Base-by-base conservation (phyloP, 2,797 vertebrate genomes). In the Manis javanica region DNA sequence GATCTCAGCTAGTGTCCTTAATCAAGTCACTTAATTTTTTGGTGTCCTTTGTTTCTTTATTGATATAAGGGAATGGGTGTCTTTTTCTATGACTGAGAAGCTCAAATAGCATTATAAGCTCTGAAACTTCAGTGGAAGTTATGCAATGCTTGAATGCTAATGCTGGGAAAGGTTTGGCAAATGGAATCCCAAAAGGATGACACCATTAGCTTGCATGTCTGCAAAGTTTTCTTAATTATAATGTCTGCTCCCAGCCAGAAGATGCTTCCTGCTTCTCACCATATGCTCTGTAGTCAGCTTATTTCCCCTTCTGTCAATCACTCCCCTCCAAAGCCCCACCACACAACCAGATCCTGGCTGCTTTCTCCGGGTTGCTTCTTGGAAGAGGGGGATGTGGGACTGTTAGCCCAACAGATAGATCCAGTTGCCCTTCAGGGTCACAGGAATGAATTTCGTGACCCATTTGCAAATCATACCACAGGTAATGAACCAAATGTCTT, bases 401-500 rank as follows among this genome's bases (percentile, higher is more conserved):
- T n/a, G 69, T 88, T 19, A 39, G 12, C 79, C 3, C 6, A 11
- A 83, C 5, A 55, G 78, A 69, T 1, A 55, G 78, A 69, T 1
- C 61, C 63, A 63, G 53, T 2, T n/a, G 29, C 18, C 85, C 59
- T 21, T 19, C 19, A 1, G 26, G 85, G 69, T 68, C 77, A n/a
- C 4, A 1, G 75, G 12, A 61, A 46, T 31, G 4, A 90, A 39
- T 75, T 49, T 66, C 14, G n/a, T 0, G n/a, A 55, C 24, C 64
- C 79, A 53, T 12, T 69, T 92, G 87, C 42, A 92, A 83, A 71
- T 66, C 87, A 90, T 31, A 66, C 14, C 90, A 34, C 11, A 63
- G 26, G 55, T 15, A 97, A 96, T 68, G 71, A 97, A 95, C 72
- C 4, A 57, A 87, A 21, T 61, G 83, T 87, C 69, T 96, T 63